Evolutionary conservation across 2,888 invertebrate species (phyloP).

Genomic region (Drosophila anomalata): DNA sequence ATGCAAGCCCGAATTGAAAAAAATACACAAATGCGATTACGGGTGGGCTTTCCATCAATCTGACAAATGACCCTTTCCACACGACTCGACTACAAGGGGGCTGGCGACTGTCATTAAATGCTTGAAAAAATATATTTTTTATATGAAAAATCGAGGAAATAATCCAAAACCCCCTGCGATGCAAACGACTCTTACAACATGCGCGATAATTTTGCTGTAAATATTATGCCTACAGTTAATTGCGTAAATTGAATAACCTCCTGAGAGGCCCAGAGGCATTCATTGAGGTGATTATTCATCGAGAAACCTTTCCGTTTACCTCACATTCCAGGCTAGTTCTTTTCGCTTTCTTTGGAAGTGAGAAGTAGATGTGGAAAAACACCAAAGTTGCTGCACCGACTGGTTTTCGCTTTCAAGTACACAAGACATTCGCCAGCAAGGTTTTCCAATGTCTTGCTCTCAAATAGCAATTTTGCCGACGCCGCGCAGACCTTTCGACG

Average conservation of each 20-base stretch:
- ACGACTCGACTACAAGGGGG: constrained; percentile 17
- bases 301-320: constrained; percentile 11
- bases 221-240: constrained; percentile 14
- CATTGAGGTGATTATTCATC: constrained; percentile 21
- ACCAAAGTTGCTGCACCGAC: constrained; percentile 16
- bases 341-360: constrained; percentile 36
- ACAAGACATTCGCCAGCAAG: constrained; percentile 45
- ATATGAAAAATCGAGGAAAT: constrained; percentile 12
- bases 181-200: constrained; percentile 12
- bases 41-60: constrained; percentile 36
- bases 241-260: constrained; percentile 7
- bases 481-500: constrained; percentile 57
- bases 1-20: constrained; percentile 32
- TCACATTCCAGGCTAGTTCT: constrained; percentile 12
- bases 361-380: constrained; percentile 18
- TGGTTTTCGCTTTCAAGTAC: constrained; percentile 62
- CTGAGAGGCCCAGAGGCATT: background rate
- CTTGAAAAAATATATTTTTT: background rate
- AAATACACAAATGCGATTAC: constrained; percentile 7
- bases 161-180: background rate
- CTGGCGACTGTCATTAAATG: constrained; percentile 30
- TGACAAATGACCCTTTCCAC: constrained; percentile 42
- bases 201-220: constrained; percentile 11
- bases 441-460: constrained; percentile 67
- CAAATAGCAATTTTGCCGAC: constrained; percentile 55